Evolutionary conservation across 2,888 invertebrate species (phyloP).

Genomic region (Odiellus spinosus): DNA sequence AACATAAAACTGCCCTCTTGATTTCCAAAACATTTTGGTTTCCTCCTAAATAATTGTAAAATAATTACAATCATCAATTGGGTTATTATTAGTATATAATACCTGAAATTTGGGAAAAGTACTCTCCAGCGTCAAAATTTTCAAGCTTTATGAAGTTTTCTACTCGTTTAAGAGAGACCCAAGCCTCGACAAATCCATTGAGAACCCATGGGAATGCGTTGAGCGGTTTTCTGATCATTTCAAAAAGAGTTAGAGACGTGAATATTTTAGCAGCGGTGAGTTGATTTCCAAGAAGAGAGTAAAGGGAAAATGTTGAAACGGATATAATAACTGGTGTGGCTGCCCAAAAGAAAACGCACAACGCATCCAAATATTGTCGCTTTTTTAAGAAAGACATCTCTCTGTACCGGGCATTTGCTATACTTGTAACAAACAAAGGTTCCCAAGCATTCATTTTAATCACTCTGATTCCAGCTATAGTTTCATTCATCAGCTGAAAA

Average conservation of each 20-base stretch:
- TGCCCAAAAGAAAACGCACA: constrained; percentile 98
- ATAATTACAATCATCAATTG: not conserved
- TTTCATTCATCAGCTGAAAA: constrained; percentile 55
- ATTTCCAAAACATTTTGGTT: not conserved
- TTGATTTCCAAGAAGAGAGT: constrained; percentile 54
- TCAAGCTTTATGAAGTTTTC: constrained; percentile 47
- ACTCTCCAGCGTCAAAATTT: constrained; percentile 41
- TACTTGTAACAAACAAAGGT: constrained; percentile 30
- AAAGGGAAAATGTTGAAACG: constrained; percentile 62
- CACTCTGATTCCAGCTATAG: constrained; percentile 68
- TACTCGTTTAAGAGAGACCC: constrained; percentile 79
- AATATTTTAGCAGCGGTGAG: constrained; percentile 81
- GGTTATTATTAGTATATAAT: no score
- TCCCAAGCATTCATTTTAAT: constrained; percentile 93
- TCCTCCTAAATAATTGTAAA: not conserved
- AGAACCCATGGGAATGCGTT: constrained; percentile 98
- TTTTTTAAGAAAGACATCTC: constrained; percentile 37
- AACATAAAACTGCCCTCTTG: not conserved
- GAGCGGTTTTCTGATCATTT: constrained; percentile 86
- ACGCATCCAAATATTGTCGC: constrained; percentile 87
- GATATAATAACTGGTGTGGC: constrained; percentile 85
- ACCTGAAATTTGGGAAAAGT: constrained; percentile 35
- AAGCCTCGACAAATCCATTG: constrained; percentile 87
- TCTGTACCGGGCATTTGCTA: constrained; percentile 23
- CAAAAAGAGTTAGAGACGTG: constrained; percentile 81